Evolutionary conservation across 2,797 vertebrate species (phyloP), one percentile per base, ranked within the genome.

Genomic region (Diglossa cyanea): DNA sequence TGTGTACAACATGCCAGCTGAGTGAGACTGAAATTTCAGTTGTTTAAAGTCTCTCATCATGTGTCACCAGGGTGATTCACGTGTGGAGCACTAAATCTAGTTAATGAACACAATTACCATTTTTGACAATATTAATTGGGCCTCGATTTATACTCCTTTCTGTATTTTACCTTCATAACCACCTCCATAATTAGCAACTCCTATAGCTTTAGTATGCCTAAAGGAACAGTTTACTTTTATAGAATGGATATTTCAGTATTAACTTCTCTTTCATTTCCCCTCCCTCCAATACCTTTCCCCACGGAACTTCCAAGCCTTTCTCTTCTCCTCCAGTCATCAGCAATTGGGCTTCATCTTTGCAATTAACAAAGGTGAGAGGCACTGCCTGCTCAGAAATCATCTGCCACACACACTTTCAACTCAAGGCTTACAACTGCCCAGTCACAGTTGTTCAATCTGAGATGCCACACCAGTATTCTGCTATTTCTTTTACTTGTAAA

Each of bases 51-150:
- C 39, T 90, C 48, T 58, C 61, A 21, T 83, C 65, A 33, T 72
- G 86, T 91, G 58, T 94, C 80, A 94, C 74, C 61, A 39, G 74
- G 51, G 33, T 83, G 88, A 94, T 93, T 94, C 91, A 97, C 55
- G 48, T 61, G 28, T 77, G 73, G 47, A 73, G 84, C 48, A 86
- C 51, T 87, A 70, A 78, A 42, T 57, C 68, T 72, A 65, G 35
- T 54, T 93, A 95, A 95, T 72, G 50, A 94, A 90, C 40, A 78
- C 80, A 94, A 87, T 90, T 93, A 81, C 28, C 37, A 51, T 93
- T 92, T 94, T 86, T 90, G 75, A 94, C 70, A 92, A 60, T 94
- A 92, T 92, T 92, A 95, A 91, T 93, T 94, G 39, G 54, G 82
- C 62, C 39, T 42, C 7, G 37, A 82, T 53, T 93, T 92, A 51